Conservation (phyloP, 1,140 invertebrate genomes). For the Ips typographus region DNA sequence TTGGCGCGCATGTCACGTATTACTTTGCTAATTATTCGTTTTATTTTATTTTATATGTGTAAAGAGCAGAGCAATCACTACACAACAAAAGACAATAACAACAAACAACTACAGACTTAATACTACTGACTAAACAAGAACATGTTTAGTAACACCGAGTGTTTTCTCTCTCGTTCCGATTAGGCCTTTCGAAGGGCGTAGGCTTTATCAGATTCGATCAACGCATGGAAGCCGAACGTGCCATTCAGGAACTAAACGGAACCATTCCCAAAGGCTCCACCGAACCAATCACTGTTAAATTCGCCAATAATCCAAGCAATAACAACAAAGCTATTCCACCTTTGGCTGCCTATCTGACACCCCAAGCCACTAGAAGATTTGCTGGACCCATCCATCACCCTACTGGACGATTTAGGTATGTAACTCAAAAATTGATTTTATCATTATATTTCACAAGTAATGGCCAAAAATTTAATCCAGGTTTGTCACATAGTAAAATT, state of each 20-base stretch:
- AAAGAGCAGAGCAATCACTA: constrained; percentile 49
- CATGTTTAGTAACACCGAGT: neutral
- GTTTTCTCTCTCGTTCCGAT: neutral
- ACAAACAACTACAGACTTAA: constrained; percentile 24
- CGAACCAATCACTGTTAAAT: constrained; percentile 98
- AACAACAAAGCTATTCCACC: constrained; percentile 89
- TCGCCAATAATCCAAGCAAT: constrained; percentile 98
- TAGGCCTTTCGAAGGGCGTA: constrained; percentile 97
- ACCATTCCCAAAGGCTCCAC: constrained; percentile 94
- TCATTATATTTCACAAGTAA: neutral
- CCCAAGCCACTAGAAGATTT: constrained; percentile 77
- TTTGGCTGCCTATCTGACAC: constrained; percentile 88
- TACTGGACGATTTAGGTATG: constrained; percentile 87
- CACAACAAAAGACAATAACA: constrained; percentile 8
- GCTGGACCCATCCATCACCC: constrained; percentile 92
- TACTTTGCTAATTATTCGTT: constrained; percentile 20
- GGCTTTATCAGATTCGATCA: constrained; percentile 99
- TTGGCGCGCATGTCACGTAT: no score
- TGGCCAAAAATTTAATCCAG: neutral
- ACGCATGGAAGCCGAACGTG: constrained; percentile 93
- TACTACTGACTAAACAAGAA: neutral
- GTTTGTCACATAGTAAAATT: no score
- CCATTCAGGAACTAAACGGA: constrained; percentile 97
- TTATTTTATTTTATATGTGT: constrained; percentile 36
- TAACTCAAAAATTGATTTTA: neutral